Evolutionary conservation across 1,140 invertebrate species (phyloP).

Genomic region (Goniozus legneri): DNA sequence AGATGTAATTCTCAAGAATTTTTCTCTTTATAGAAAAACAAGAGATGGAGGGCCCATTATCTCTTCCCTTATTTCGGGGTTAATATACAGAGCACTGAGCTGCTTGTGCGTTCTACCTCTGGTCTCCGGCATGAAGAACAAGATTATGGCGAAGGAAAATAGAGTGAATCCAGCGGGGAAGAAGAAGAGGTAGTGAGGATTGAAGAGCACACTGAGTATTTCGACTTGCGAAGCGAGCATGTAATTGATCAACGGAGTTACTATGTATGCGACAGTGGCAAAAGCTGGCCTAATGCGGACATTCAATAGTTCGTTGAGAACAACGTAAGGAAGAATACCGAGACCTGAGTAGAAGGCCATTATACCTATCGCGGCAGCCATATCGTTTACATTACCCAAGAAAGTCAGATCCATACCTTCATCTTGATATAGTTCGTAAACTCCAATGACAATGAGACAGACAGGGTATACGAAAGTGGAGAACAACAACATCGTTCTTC

Average conservation of each 20-base stretch:
- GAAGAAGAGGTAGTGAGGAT: conserved; percentile 69
- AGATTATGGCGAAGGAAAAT: conserved; percentile 41
- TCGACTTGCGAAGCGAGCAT: too few relatives aligned
- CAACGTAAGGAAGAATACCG: conserved; percentile 71
- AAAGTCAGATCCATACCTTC: too few relatives aligned
- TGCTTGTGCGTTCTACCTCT: conserved; percentile 50
- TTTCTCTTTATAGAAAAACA: too few relatives aligned
- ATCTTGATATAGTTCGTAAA: conserved; percentile 55
- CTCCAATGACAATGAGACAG: conserved; percentile 58
- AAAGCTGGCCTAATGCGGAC: conserved; percentile 72
- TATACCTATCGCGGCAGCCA: conserved; percentile 69
- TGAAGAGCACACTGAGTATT: conserved; percentile 60
- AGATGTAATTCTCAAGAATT: too few relatives aligned
- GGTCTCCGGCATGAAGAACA: conserved; percentile 49
- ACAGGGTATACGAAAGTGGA: conserved; percentile 60
- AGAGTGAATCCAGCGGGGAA: conserved; percentile 67
- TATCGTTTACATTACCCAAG: too few relatives aligned
- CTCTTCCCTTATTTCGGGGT: too few relatives aligned
- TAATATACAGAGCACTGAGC: too few relatives aligned
- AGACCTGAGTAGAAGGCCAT: conserved; percentile 69
- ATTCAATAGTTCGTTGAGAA: conserved; percentile 79
- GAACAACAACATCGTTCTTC: conserved; percentile 65
- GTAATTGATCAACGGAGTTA: too few relatives aligned
- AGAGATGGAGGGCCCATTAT: too few relatives aligned
- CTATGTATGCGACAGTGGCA: too few relatives aligned